phyloP scores from a whole-genome alignment of 2,113 vertebrate genomes.

The Silurus asotus region DNA sequence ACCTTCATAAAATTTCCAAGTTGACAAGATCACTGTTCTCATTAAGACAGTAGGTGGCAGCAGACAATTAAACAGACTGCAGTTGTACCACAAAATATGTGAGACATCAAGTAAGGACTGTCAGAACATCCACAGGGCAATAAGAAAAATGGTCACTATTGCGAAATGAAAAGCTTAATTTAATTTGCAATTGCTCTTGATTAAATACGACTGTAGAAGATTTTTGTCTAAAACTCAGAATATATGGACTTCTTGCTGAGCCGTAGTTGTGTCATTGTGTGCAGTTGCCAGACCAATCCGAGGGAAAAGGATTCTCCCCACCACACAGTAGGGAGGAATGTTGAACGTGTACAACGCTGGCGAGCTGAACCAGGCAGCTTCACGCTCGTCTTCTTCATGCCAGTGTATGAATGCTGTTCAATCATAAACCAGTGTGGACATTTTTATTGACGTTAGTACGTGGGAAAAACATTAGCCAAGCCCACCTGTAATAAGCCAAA shows the following conservation, averaged over 20 bases:
- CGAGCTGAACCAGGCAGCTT: not conserved
- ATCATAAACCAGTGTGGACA: constrained; percentile 50
- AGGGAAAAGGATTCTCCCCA: constrained; percentile 9
- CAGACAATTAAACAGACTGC: constrained; percentile 51
- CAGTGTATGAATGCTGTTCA: constrained; percentile 49
- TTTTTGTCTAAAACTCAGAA: not conserved
- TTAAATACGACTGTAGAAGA: not conserved
- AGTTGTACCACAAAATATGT: constrained; percentile 15
- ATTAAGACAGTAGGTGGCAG: constrained; percentile 60
- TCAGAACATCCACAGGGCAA: not conserved
- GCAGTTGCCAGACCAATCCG: constrained; percentile 1
- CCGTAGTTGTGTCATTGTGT: not conserved
- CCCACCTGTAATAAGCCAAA: constrained; percentile 57
- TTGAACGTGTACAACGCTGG: not conserved
- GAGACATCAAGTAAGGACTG: not conserved
- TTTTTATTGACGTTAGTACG: constrained; percentile 57
- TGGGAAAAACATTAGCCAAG: constrained; percentile 59
- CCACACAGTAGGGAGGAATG: constrained; percentile 43
- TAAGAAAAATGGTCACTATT: not conserved
- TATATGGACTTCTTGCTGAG: constrained; percentile 10
- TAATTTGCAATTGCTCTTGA: not conserved
- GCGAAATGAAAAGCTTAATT: not conserved
- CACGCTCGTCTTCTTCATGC: constrained; percentile 18
- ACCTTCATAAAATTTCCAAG: not conserved
- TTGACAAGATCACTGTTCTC: constrained; percentile 44